Percentiles rank a stretch among this genome's conserved stretches.
phyloP scores from a whole-genome alignment of 2,113 vertebrate species.

The Oreotrochilus melanogaster region DNA sequence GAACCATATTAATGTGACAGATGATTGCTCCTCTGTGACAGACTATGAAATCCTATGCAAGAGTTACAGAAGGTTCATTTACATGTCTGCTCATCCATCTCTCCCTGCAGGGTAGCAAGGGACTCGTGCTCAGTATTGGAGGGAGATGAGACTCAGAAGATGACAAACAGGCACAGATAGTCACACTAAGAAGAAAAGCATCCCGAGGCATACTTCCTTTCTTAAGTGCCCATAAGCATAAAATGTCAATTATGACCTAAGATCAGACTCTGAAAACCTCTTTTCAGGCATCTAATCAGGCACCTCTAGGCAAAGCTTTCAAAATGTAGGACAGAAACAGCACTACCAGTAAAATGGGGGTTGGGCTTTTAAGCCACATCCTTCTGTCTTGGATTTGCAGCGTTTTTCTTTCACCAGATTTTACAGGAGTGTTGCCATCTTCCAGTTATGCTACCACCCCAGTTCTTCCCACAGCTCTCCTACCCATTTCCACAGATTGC shows the following conservation, averaged over 20 bases:
- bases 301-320: background rate
- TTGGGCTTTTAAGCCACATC: background rate
- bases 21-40: conserved; percentile 67
- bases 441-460: background rate
- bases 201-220: background rate
- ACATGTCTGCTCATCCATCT: conserved; percentile 15
- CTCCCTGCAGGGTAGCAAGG: background rate
- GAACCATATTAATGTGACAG: conserved; percentile 67
- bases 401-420: background rate
- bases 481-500: background rate
- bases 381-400: background rate
- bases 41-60: conserved; percentile 54
- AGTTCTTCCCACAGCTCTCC: background rate
- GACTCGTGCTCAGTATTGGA: background rate
- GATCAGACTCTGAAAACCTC: background rate
- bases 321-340: background rate
- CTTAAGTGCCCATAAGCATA: background rate
- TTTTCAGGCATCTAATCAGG: background rate
- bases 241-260: background rate
- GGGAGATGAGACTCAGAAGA: background rate
- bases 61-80: conserved; percentile 52
- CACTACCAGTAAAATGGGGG: background rate
- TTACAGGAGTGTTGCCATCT: background rate
- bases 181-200: background rate
- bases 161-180: background rate